These are phyloP conservation scores for Nycticebus coucang DNA, from an alignment of 2,113 vertebrate species.

Conservation along the genomic window DNA sequence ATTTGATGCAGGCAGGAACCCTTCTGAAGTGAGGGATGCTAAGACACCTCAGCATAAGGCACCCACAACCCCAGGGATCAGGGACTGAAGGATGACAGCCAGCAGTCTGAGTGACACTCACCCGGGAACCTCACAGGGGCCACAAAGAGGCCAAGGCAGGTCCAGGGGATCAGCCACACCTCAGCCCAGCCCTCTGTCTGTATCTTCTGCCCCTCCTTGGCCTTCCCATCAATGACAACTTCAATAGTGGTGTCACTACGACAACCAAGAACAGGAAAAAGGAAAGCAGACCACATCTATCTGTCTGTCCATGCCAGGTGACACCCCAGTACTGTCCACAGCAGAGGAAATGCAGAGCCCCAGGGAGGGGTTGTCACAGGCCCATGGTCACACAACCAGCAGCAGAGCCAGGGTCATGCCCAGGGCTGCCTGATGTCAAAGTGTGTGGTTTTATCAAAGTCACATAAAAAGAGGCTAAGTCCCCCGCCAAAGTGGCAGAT, in stretches of 20 bases:
- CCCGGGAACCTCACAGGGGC: neutral
- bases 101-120: neutral
- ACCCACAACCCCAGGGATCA: neutral
- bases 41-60: neutral
- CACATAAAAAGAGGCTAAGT: too few species aligned
- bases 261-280: neutral
- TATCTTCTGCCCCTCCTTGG: neutral
- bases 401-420: neutral
- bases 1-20: neutral
- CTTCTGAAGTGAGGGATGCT: neutral
- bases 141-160: neutral
- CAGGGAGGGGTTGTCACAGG: accelerated
- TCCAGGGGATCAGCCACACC: neutral
- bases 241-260: neutral
- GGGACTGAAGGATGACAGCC: too few species aligned
- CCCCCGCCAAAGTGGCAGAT: accelerated
- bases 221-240: neutral
- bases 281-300: too few species aligned
- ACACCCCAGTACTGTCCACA: neutral
- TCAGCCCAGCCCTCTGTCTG: neutral
- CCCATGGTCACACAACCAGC: neutral
- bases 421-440: neutral
- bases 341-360: neutral
- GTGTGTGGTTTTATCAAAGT: neutral
- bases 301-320: accelerated